These are phyloP conservation scores for Bradypodion ventrale DNA, from an alignment of 2,797 vertebrate species.

Conservation along the genomic window DNA sequence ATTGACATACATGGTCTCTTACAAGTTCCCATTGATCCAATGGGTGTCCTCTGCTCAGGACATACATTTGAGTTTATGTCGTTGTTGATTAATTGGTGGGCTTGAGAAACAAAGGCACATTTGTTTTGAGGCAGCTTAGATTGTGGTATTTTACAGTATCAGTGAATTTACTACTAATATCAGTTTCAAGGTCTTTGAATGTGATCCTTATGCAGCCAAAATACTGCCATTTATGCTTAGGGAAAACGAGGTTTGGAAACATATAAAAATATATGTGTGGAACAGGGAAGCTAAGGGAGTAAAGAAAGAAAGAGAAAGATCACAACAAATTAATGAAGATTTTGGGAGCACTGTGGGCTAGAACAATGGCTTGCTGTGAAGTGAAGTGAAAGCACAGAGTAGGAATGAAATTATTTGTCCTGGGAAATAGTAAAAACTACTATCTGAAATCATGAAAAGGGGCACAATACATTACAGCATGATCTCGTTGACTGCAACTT, in stretches of 20 bases:
- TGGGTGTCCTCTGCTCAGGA: too few species aligned
- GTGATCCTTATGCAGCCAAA: neutral
- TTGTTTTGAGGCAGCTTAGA: neutral
- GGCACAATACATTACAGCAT: neutral
- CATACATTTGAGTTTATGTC: too few species aligned
- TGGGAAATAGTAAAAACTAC: neutral
- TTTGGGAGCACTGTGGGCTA: neutral
- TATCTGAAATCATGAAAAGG: neutral
- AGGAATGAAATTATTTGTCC: neutral
- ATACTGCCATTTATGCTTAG: neutral
- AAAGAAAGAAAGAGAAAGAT: neutral
- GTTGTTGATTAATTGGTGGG: neutral
- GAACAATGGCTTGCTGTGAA: neutral
- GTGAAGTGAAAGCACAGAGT: too few species aligned
- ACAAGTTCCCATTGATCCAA: too few species aligned
- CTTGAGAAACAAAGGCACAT: neutral
- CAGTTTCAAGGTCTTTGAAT: neutral
- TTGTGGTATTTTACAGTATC: neutral
- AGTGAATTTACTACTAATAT: neutral
- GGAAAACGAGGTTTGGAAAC: neutral
- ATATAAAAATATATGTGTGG: neutral
- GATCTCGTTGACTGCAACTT: too few species aligned
- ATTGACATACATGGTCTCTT: too few species aligned
- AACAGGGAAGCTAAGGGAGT: neutral
- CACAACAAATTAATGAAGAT: neutral